Conservation (phyloP, 2,797 vertebrate species). For the Tinamus major region DNA sequence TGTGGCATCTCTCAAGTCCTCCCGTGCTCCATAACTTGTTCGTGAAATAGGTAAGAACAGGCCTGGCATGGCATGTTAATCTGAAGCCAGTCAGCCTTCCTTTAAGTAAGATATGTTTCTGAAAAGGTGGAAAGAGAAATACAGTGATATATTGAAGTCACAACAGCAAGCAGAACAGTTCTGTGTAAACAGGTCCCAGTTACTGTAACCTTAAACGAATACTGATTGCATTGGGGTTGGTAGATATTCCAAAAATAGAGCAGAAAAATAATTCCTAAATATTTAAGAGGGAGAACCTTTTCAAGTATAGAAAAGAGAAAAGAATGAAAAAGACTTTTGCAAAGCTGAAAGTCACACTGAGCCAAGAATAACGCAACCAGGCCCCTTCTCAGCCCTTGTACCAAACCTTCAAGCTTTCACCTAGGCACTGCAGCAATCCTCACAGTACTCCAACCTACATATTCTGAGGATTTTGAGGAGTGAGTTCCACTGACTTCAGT, state of each 20-base stretch:
- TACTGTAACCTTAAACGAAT: not conserved
- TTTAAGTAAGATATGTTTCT: not conserved
- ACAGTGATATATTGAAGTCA: not conserved
- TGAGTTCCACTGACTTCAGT: not conserved
- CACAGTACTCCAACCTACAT: accelerated
- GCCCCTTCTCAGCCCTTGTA: not conserved
- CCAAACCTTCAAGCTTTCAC: not conserved
- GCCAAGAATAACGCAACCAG: not conserved
- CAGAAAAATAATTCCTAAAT: not conserved
- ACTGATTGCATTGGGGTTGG: not conserved
- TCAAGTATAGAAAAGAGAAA: not conserved
- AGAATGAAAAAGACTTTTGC: not conserved
- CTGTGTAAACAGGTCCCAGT: not conserved
- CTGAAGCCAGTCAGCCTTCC: not conserved
- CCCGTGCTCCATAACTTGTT: not conserved
- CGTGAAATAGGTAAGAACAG: not conserved
- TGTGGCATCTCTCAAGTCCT: not conserved
- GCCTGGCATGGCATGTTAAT: not conserved
- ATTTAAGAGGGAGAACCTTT: not conserved
- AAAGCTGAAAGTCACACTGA: not conserved
- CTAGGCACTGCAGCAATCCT: not conserved
- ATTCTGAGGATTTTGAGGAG: not conserved
- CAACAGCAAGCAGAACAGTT: not conserved
- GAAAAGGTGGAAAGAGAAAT: too few relatives aligned
- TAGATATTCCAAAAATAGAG: not conserved